phyloP scores from a whole-genome alignment of 2,797 vertebrate species.

The Pseudocheirus occidentalis region DNA sequence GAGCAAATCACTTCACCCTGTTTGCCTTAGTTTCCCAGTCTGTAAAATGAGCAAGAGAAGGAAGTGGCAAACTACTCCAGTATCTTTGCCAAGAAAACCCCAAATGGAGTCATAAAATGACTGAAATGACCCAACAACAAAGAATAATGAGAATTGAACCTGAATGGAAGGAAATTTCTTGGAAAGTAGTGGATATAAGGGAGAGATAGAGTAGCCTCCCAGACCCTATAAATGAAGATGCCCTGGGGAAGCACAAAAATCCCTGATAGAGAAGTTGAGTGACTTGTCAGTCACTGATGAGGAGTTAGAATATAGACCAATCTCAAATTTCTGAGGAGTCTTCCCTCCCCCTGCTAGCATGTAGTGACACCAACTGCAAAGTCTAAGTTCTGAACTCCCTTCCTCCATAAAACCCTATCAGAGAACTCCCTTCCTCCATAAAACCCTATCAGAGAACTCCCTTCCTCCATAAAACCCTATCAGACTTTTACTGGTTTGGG shows the following conservation, averaged over 20 bases:
- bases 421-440: not conserved
- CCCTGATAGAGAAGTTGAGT: not conserved
- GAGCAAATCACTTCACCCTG: not conserved
- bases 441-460: not conserved
- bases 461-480: not conserved
- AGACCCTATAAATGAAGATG: not conserved
- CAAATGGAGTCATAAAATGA: too few species aligned
- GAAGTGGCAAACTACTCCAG: not conserved
- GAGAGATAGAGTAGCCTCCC: not conserved
- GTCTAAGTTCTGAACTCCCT: not conserved
- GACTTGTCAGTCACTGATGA: not conserved
- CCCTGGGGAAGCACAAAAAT: not conserved
- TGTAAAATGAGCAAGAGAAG: not conserved
- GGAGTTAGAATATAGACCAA: not conserved
- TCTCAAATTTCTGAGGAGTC: not conserved
- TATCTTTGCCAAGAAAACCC: not conserved
- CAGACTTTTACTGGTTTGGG: not conserved
- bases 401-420: not conserved
- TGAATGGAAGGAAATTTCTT: not conserved
- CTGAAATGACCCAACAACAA: not conserved
- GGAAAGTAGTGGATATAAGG: not conserved
- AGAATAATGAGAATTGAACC: not conserved
- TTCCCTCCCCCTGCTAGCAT: not conserved
- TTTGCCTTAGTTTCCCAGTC: not conserved
- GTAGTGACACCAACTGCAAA: not conserved